These are phyloP conservation scores for Elanoides forficatus DNA, from an alignment of 2,113 vertebrate species.

Conservation along the genomic window DNA sequence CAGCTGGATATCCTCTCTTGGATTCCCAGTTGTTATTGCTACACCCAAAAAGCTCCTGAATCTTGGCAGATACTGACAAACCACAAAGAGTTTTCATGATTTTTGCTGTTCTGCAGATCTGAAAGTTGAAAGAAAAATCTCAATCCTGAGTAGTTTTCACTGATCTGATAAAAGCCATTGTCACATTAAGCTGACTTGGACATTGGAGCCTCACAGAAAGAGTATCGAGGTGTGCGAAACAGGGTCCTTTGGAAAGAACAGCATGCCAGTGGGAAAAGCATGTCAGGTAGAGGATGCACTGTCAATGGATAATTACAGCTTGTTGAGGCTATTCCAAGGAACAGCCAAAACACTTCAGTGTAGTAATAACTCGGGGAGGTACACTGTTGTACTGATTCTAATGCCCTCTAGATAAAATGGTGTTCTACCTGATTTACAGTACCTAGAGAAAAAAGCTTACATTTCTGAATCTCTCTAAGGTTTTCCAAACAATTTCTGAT, in stretches of 20 bases:
- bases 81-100: neutral
- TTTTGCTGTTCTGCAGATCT: neutral
- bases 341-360: neutral
- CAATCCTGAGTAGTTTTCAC: neutral
- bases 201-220: neutral
- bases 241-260: neutral
- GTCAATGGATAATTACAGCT: neutral
- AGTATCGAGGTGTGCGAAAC: neutral
- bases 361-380: neutral
- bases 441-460: neutral
- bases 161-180: neutral
- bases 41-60: neutral
- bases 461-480: neutral
- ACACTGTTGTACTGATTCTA: neutral
- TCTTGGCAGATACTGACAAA: neutral
- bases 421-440: neutral
- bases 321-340: neutral
- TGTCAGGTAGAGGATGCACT: neutral
- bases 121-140: neutral
- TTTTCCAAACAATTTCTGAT: neutral
- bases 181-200: neutral
- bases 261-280: neutral
- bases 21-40: neutral
- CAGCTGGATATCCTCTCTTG: neutral
- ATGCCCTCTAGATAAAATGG: neutral